Evolutionary conservation across 2,113 vertebrate species (phyloP).

Genomic region (Xenopus borealis): DNA sequence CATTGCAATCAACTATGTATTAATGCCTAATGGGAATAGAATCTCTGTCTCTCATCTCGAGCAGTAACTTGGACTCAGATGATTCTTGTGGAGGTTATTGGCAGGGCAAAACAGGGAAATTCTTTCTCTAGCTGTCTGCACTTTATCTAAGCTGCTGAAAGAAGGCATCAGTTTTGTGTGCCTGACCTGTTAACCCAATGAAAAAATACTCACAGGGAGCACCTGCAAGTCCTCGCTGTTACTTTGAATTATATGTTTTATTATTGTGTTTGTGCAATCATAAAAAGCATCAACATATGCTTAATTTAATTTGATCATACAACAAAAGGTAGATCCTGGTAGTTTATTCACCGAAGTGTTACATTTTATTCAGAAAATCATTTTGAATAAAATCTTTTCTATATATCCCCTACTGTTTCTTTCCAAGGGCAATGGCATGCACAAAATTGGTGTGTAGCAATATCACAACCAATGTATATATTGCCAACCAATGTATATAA

Average conservation of each 20-base stretch:
- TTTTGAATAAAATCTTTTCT: too few species aligned
- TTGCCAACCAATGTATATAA: too few species aligned
- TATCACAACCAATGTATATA: too few species aligned
- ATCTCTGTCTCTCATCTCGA: constrained; percentile 3
- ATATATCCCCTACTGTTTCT: too few species aligned
- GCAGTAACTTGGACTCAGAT: constrained; percentile 1
- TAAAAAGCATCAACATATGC: not conserved
- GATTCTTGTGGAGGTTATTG: constrained; percentile 9
- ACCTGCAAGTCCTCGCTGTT: not conserved
- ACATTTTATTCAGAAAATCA: too few species aligned
- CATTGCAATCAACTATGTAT: too few species aligned
- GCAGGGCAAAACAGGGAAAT: not conserved
- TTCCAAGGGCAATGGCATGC: too few species aligned
- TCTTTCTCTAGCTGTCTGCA: constrained; percentile 10
- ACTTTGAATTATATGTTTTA: not conserved
- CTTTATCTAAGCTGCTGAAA: constrained; percentile 11
- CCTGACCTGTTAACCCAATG: not conserved
- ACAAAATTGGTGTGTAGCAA: too few species aligned
- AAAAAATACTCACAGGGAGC: not conserved
- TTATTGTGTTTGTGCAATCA: not conserved
- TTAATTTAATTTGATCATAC: too few species aligned
- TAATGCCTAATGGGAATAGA: not conserved
- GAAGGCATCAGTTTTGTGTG: constrained; percentile 11
- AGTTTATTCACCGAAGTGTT: too few species aligned
- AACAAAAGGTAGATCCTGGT: too few species aligned